Evolutionary conservation across 2,113 vertebrate species (phyloP).

Genomic region (Grammomys dolichurus): DNA sequence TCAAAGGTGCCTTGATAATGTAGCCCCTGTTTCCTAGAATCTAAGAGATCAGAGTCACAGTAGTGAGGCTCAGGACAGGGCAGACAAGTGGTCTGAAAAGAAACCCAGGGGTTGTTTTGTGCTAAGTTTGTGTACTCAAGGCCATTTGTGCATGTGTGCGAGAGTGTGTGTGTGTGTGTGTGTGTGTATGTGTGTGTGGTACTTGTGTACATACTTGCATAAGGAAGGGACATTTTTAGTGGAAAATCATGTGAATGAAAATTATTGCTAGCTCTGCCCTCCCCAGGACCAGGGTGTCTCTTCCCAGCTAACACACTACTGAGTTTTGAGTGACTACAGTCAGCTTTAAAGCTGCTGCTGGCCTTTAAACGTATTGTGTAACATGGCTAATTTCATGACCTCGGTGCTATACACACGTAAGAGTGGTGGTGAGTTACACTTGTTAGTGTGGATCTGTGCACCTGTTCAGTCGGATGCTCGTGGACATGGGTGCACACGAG

Average conservation of each 20-base stretch:
- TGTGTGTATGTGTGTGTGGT: no score
- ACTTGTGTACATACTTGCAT: not conserved
- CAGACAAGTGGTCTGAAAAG: not conserved
- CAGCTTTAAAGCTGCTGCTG: not conserved
- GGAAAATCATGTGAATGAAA: not conserved
- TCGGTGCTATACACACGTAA: not conserved
- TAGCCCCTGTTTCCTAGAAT: slow-evolving; percentile 43
- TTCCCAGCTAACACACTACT: not conserved
- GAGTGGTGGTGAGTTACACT: not conserved
- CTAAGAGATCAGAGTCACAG: not conserved
- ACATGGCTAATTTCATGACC: not conserved
- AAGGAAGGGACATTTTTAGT: not conserved
- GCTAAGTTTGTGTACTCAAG: no score
- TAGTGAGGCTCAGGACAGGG: slow-evolving; percentile 51
- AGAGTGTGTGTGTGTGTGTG: not conserved
- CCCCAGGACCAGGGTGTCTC: not conserved
- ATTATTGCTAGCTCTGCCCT: not conserved
- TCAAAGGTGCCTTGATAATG: slow-evolving; percentile 69
- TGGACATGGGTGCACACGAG: not conserved
- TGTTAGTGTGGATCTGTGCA: not conserved
- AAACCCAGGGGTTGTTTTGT: slow-evolving; percentile 16
- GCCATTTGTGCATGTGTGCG: no score
- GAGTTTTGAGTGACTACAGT: not conserved
- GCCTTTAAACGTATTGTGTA: not conserved
- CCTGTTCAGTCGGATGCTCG: not conserved